Evolutionary conservation across 2,797 vertebrate species (phyloP).

Genomic region (Bufotes viridis): DNA sequence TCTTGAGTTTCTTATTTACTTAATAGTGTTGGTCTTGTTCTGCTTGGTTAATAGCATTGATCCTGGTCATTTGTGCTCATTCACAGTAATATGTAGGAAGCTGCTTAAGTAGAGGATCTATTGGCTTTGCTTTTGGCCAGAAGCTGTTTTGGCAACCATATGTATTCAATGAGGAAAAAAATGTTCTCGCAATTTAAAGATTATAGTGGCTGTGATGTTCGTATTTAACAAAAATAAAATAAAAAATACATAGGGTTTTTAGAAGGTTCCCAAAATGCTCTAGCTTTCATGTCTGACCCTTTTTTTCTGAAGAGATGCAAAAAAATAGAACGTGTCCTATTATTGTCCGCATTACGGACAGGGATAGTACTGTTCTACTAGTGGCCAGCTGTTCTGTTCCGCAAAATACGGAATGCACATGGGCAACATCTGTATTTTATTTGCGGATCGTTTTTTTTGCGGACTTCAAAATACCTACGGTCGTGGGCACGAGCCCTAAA

Average conservation of each 20-base stretch:
- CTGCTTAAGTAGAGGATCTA: slow-evolving; percentile 52
- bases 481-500: too few species aligned
- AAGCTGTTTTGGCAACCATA: slow-evolving; percentile 30
- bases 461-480: too few species aligned
- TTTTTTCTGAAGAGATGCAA: too few species aligned
- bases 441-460: too few species aligned
- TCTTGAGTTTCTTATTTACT: slow-evolving; percentile 24
- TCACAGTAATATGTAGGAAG: slow-evolving; percentile 46
- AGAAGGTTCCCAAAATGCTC: too few species aligned
- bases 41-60: slow-evolving; percentile 37
- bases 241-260: neutral
- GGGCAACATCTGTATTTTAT: too few species aligned
- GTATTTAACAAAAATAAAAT: neutral
- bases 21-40: slow-evolving; percentile 30
- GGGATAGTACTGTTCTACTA: too few species aligned
- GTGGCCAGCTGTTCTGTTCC: too few species aligned
- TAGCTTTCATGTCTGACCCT: too few species aligned
- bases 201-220: neutral
- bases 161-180: slow-evolving; percentile 19
- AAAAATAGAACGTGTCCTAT: too few species aligned
- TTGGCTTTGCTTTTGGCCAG: slow-evolving; percentile 50
- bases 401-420: too few species aligned
- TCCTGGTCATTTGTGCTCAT: slow-evolving; percentile 23
- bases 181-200: neutral
- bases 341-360: too few species aligned